phyloP scores from a whole-genome alignment of 1,140 invertebrate genomes.

The Pollicipes pollicipes region DNA sequence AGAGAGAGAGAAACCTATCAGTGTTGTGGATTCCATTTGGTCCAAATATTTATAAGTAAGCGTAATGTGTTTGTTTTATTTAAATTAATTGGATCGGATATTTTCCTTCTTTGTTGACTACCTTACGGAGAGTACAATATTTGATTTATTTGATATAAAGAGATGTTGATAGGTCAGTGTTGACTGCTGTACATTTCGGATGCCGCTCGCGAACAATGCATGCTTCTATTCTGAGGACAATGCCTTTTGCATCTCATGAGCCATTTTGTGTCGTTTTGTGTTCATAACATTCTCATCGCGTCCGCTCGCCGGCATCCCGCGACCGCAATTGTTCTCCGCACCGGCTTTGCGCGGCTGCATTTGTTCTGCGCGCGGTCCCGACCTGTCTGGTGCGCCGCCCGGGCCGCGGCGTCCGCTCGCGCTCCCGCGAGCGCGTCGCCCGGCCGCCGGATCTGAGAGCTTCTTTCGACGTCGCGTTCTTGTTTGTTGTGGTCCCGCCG shows the following conservation, averaged over 20 bases:
- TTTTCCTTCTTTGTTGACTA: background rate
- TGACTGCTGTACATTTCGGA: background rate
- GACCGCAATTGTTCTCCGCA: no score
- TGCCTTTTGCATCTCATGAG: background rate
- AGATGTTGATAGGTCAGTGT: background rate
- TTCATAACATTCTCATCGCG: background rate
- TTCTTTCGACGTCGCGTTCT: background rate
- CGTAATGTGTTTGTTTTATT: conserved; percentile 1
- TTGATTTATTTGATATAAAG: background rate
- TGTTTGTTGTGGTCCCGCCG: background rate
- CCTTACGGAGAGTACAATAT: background rate
- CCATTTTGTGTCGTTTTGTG: conserved; percentile 1
- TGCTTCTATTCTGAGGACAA: background rate
- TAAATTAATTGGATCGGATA: background rate
- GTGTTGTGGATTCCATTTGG: conserved; percentile 1
- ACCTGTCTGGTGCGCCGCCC: background rate
- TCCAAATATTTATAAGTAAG: conserved; percentile 2
- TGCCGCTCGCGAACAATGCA: background rate
- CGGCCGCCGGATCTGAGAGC: background rate
- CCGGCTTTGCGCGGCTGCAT: no score
- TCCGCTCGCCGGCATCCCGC: no score
- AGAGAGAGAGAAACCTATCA: background rate
- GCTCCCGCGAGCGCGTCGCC: no score
- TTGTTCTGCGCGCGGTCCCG: background rate
- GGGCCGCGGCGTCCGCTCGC: no score